Conservation (phyloP, 2,888 invertebrate genomes). For the Camponotus fellah region DNA sequence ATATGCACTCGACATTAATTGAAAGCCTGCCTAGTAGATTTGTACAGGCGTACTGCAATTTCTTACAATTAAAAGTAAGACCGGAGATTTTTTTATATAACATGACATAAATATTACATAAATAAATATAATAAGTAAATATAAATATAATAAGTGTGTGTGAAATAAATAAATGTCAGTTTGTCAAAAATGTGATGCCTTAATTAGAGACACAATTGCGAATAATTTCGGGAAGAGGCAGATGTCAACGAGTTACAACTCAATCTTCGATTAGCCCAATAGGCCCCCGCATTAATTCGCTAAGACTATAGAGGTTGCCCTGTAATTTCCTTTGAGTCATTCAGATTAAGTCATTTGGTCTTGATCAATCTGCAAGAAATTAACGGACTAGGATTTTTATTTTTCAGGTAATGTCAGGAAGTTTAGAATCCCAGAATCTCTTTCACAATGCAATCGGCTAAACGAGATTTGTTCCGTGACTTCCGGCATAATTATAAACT, state of each 20-base stretch:
- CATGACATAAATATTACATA: no score
- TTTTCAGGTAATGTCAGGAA: background rate
- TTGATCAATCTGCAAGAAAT: background rate
- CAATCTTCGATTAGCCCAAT: background rate
- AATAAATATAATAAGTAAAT: no score
- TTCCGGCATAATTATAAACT: background rate
- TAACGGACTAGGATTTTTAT: background rate
- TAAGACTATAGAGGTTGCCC: background rate
- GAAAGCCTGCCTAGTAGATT: background rate
- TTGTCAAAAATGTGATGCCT: background rate
- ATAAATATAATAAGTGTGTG: no score
- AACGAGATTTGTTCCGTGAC: background rate
- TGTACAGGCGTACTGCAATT: background rate
- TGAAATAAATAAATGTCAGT: background rate
- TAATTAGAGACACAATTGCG: background rate
- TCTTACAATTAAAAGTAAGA: background rate
- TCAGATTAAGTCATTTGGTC: background rate
- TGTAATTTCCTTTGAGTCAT: conserved; percentile 9
- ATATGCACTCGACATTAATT: background rate
- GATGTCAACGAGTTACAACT: background rate
- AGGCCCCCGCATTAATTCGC: background rate
- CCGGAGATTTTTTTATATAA: background rate
- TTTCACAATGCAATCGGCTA: conserved; percentile 1
- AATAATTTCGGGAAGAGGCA: no score
- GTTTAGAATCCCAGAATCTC: background rate